Evolutionary conservation across 2,797 vertebrate genomes (phyloP), one percentile per base, ranked within the genome.

Genomic region (Pipistrellus nathusii): DNA sequence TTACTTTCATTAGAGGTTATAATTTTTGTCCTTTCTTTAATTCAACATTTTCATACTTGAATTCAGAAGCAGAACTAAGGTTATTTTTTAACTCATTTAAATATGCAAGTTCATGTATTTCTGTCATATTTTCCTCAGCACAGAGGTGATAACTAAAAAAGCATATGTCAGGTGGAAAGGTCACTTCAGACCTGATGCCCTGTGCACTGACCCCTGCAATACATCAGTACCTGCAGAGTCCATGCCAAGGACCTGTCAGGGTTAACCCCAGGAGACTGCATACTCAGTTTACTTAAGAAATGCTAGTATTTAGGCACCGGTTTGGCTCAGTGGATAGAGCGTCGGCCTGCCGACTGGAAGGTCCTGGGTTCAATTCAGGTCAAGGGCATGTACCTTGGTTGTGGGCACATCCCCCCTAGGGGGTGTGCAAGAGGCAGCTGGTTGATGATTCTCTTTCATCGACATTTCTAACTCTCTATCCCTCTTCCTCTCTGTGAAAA

Each of bases 21-120:
- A 93, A 88, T 48, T 80, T 82, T 89, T 48, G 17, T 23, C 46
- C 35, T 90, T 88, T 41, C 9, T 92, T 48, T 76, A 92, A 84
- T 89, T 95, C 44, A 87, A 66, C n/a, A 85, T 83, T 90, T 89
- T 93, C 57, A 91, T 55, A 86, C 11, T 69, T 91, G 81, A 90
- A 91, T 90, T 81, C 46, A 96, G 90, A 93, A 76, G 51, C 21
- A 73, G 44, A 77, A 6, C 15, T 80, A 27, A 76, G 41, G 57
- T 78, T 62, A 53, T 23, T 75, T 82, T 32, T 82, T 57, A 88
- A 92, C 57, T 69, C 59, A 85, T 32, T 90, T 83, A 88, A 81
- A 92, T 46, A 85, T 46, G 23, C 23, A 83, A 75, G n/a, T 27
- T 80, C 44, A 75, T 41, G 15, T 46, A 95, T 72, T 90, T 88